Percentiles rank a stretch among this genome's conserved stretches.
phyloP scores from a whole-genome alignment of 2,797 vertebrate genomes.

The Rhynchonycteris naso region DNA sequence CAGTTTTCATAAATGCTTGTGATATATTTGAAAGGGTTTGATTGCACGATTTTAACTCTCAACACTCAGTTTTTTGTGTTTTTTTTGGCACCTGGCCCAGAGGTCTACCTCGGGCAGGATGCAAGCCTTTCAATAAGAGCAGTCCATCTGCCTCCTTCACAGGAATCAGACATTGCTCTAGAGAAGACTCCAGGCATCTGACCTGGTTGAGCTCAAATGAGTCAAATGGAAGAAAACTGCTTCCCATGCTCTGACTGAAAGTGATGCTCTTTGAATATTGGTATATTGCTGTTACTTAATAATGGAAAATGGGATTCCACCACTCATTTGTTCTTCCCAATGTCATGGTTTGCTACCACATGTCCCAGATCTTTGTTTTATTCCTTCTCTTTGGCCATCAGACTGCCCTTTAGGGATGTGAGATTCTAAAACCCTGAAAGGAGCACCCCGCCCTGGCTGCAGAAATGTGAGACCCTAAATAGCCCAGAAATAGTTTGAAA shows the following conservation, averaged over 20 bases:
- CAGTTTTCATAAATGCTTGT: slow-evolving; percentile 29
- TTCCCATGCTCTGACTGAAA: background rate
- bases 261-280: background rate
- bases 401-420: background rate
- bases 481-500: background rate
- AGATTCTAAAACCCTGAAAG: background rate
- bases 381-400: background rate
- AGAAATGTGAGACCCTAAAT: background rate
- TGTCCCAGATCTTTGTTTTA: background rate
- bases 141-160: background rate
- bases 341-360: background rate
- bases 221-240: background rate
- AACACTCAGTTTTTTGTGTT: background rate
- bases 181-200: background rate
- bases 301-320: background rate
- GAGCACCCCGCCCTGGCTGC: background rate
- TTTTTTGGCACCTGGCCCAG: background rate
- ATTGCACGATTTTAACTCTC: background rate
- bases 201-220: background rate
- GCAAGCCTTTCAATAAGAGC: background rate
- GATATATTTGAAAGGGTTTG: background rate
- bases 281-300: background rate
- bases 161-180: slow-evolving; percentile 7
- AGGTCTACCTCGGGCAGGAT: background rate
- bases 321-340: background rate